Evolutionary conservation across 1,140 invertebrate species (phyloP), one percentile per base, ranked within the genome.

Genomic region (Pinna nobilis): DNA sequence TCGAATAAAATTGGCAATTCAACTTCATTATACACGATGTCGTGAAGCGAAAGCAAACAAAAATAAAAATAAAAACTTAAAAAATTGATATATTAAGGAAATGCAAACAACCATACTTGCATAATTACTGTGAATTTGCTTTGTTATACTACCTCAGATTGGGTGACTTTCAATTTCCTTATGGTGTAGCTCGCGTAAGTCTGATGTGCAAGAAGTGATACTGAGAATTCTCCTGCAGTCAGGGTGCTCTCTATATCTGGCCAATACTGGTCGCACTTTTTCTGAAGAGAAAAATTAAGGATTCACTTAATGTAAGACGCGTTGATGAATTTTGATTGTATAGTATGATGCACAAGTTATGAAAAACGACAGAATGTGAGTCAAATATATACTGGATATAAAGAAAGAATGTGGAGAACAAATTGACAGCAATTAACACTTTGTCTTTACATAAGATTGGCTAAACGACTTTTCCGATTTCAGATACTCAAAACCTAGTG

Each of bases 201-300:
- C 32, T 59, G 33, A 7, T 59, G 30, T 13, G 33, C n/a, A n/a
- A 33, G 15, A 9, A 59, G 28, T n/a, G 30, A 33, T 35, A 59
- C 55, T 15, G 3, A 7, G 15, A 59, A 35, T 30, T 59, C 15
- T 35, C 55, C 55, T n/a, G 33, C n/a, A 15, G 55, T 35, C 30
- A 20, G n/a, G n/a, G 33, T 50, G 6, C 33, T 33, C 33, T 5
- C 49, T 6, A 2, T 32, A 7, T 68, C 51, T 23, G 49, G 51
- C 65, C 49, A 51, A 33, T 68, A 53, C 18, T 68, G 32, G 2
- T 37, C 51, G 23, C 39, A 37, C 49, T 55, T 55, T 33, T 25
- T 55, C 49, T 53, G 30, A 11, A n/a, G 77, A 32, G 20, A 57
- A 57, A 57, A 32, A 15, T 32, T 30, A 7, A 55, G n/a, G 5